Conservation (phyloP, 2,888 invertebrate species). For the Caenorhabditis imperialis region DNA sequence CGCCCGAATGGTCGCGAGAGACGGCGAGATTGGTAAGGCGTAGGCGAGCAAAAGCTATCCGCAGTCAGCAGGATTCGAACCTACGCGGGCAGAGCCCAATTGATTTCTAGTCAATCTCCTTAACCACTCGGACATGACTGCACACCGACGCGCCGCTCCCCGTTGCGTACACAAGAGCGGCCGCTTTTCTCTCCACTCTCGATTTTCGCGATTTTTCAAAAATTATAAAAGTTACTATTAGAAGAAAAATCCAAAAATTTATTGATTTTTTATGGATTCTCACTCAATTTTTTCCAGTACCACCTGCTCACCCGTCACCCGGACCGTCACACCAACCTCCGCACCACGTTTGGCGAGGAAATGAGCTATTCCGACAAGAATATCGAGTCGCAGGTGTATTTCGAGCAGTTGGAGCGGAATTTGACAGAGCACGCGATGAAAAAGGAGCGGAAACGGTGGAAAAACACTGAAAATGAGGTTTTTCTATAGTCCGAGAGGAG, state of each 20-base stretch:
- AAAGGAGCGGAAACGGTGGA: no score
- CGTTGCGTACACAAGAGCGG: no score
- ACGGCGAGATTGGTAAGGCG: constrained; percentile 42
- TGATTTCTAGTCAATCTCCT: constrained; percentile 78
- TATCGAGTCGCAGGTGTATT: constrained; percentile 42
- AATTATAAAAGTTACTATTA: no score
- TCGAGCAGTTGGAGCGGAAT: constrained; percentile 34
- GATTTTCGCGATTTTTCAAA: no score
- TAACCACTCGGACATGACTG: constrained; percentile 77
- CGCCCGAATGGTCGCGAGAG: constrained; percentile 48
- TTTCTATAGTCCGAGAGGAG: no score
- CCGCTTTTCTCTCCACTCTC: no score
- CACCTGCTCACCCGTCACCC: not conserved
- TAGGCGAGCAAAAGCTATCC: constrained; percentile 22
- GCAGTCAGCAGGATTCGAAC: constrained; percentile 77
- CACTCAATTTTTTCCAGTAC: constrained; percentile 23
- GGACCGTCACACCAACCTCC: constrained; percentile 14
- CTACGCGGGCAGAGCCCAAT: constrained; percentile 77
- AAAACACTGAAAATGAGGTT: constrained; percentile 38
- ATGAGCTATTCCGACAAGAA: constrained; percentile 47
- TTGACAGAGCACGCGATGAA: constrained; percentile 41
- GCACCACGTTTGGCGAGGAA: constrained; percentile 49
- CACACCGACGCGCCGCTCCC: no score
- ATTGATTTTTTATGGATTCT: not conserved
- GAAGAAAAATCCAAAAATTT: constrained; percentile 6